A percentile compares a stretch with the other conserved stretches of the same genome.
Evolutionary conservation across 2,113 vertebrate species (phyloP).

Genomic region (Atherinomorus stipes): DNA sequence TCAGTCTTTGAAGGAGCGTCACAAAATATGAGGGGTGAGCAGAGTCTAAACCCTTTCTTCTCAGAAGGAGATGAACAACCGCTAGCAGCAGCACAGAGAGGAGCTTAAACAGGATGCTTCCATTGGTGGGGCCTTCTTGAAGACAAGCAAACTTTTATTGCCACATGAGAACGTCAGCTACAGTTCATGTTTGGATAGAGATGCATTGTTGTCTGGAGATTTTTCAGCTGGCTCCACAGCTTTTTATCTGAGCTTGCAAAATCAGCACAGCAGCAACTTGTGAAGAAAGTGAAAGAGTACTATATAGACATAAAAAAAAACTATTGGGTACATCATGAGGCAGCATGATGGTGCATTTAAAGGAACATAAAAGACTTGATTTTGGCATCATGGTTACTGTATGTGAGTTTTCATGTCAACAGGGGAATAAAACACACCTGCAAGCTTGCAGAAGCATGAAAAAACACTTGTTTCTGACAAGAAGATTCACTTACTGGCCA

Average conservation of each 20-base stretch:
- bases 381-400: not conserved
- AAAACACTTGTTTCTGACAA: not conserved
- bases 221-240: conserved; percentile 15
- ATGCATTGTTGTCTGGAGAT: conserved; percentile 1
- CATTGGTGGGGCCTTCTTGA: conserved; percentile 23
- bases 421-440: not conserved
- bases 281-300: not conserved
- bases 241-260: conserved; percentile 5
- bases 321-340: not conserved
- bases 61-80: conserved; percentile 31
- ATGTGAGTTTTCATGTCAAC: not conserved
- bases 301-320: not conserved
- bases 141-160: conserved; percentile 13
- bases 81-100: conserved; percentile 42
- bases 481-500: not conserved
- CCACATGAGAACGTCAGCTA: conserved; percentile 12
- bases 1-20: conserved; percentile 15
- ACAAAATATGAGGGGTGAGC: conserved; percentile 33
- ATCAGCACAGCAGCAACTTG: conserved; percentile 1
- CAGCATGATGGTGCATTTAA: not conserved
- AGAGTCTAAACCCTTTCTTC: conserved; percentile 51
- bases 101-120: conserved; percentile 43
- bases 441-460: not conserved
- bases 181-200: conserved; percentile 21
- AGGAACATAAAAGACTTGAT: not conserved